A percentile compares a stretch with the other conserved stretches of the same genome.
Conservation (phyloP, 2,888 invertebrate genomes). For the Catotricha subobsoleta region DNA sequence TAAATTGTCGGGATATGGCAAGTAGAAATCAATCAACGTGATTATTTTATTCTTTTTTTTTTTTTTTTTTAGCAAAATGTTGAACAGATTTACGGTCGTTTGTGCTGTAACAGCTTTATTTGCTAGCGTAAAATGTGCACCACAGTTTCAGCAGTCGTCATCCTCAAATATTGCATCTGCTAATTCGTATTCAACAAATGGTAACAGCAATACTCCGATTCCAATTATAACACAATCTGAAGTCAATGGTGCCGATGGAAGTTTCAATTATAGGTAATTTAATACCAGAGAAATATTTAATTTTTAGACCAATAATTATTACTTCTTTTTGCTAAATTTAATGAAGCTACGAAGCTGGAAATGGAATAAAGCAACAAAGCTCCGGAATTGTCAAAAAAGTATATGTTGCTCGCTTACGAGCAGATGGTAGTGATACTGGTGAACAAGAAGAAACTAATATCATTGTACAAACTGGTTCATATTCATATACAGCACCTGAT, state of each 20-base stretch:
- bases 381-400: conserved; percentile 48
- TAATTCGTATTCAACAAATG: conserved; percentile 2
- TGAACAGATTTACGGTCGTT: too few species aligned
- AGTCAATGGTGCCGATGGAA: conserved; percentile 30
- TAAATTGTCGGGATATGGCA: too few species aligned
- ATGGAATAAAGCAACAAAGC: conserved; percentile 60
- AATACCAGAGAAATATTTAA: neutral
- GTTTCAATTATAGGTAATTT: conserved; percentile 30
- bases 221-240: conserved; percentile 32
- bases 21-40: too few species aligned
- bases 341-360: conserved; percentile 55
- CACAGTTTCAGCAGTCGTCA: too few species aligned
- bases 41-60: too few species aligned
- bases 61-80: too few species aligned
- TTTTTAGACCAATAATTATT: neutral
- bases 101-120: too few species aligned
- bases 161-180: too few species aligned
- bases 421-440: conserved; percentile 30
- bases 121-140: too few species aligned
- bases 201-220: conserved; percentile 25
- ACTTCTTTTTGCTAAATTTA: neutral
- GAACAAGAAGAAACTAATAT: conserved; percentile 36
- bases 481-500: conserved; percentile 52
- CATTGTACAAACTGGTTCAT: conserved; percentile 46
- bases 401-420: conserved; percentile 29